Evolutionary conservation across 1,140 invertebrate species (phyloP).

Genomic region (Antheraea pernyi): DNA sequence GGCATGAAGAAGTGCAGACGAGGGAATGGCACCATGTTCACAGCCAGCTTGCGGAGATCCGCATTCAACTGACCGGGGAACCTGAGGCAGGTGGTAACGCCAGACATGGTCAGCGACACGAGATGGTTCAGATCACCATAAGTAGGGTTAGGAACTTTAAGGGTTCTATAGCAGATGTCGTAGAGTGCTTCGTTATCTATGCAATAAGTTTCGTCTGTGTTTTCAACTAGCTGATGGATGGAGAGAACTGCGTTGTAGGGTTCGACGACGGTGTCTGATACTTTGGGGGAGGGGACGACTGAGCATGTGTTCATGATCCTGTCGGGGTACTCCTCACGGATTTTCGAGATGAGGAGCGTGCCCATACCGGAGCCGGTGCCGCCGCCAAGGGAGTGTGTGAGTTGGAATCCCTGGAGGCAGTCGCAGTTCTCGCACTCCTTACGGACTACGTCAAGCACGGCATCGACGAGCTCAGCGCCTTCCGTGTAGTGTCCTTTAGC

Average conservation of each 20-base stretch:
- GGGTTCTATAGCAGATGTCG: slow-evolving; percentile 89
- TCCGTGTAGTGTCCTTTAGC: no score
- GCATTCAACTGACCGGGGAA: no score
- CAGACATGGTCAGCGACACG: no score
- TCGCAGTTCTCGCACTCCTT: slow-evolving; percentile 91
- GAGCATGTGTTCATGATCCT: no score
- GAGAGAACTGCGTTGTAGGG: slow-evolving; percentile 79
- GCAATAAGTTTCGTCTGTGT: slow-evolving; percentile 90
- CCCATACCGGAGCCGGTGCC: slow-evolving; percentile 68
- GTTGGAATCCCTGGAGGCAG: slow-evolving; percentile 88
- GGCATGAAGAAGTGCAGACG: slow-evolving; percentile 98
- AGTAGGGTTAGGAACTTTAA: slow-evolving; percentile 88
- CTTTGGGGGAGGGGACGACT: slow-evolving; percentile 86
- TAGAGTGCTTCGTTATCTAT: slow-evolving; percentile 71
- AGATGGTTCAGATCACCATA: slow-evolving; percentile 94
- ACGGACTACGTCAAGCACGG: slow-evolving; percentile 89
- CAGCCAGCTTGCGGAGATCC: no score
- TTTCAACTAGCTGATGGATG: slow-evolving; percentile 90
- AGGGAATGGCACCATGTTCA: slow-evolving; percentile 68
- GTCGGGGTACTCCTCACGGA: slow-evolving; percentile 82
- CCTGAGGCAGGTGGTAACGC: no score
- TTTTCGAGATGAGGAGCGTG: slow-evolving; percentile 88
- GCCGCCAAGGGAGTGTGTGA: slow-evolving; percentile 87
- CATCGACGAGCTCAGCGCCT: slow-evolving; percentile 82
- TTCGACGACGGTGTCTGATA: slow-evolving; percentile 87